A percentile compares a stretch with the other conserved stretches of the same genome.
Evolutionary conservation across 2,888 invertebrate species (phyloP).

Genomic region (Leptogaster cylindrica): DNA sequence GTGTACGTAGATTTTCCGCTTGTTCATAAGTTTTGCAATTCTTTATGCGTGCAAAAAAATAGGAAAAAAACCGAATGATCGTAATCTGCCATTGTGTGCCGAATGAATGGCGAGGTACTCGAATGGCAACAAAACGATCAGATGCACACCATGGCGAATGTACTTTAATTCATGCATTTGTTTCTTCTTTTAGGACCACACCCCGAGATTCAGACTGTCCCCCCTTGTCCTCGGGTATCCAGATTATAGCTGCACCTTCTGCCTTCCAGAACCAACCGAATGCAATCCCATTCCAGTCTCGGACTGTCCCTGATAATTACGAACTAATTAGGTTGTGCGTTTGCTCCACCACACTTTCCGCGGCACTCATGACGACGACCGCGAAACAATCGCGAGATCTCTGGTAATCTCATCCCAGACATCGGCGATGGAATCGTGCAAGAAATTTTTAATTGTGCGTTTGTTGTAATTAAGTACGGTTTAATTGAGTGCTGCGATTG

Average conservation of each 20-base stretch:
- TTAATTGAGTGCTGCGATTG: conserved; percentile 35
- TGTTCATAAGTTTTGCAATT: conserved; percentile 21
- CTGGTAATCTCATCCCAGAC: conserved; percentile 13
- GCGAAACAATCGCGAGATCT: not conserved
- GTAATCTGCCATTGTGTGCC: conserved; percentile 34
- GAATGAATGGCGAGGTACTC: conserved; percentile 31
- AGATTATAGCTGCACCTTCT: not conserved
- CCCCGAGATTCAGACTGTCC: not conserved
- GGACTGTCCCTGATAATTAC: conserved; percentile 32
- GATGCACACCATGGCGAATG: conserved; percentile 7
- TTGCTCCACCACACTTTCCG: not conserved
- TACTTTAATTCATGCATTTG: conserved; percentile 24
- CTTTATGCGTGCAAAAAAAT: conserved; percentile 22
- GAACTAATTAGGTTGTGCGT: conserved; percentile 37
- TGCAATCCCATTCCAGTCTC: not conserved
- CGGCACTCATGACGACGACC: not conserved
- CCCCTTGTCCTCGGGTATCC: not conserved
- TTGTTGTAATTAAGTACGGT: conserved; percentile 30
- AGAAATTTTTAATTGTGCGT: conserved; percentile 36
- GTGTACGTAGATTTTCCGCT: conserved; percentile 18
- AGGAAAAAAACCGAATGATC: conserved; percentile 29
- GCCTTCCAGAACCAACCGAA: not conserved
- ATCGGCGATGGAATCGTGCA: conserved; percentile 10
- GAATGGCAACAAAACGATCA: conserved; percentile 29
- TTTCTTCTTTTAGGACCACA: conserved; percentile 32